Evolutionary conservation across 2,113 vertebrate species (phyloP), one percentile per base, ranked within the genome.

Genomic region (Todiramphus chloris): DNA sequence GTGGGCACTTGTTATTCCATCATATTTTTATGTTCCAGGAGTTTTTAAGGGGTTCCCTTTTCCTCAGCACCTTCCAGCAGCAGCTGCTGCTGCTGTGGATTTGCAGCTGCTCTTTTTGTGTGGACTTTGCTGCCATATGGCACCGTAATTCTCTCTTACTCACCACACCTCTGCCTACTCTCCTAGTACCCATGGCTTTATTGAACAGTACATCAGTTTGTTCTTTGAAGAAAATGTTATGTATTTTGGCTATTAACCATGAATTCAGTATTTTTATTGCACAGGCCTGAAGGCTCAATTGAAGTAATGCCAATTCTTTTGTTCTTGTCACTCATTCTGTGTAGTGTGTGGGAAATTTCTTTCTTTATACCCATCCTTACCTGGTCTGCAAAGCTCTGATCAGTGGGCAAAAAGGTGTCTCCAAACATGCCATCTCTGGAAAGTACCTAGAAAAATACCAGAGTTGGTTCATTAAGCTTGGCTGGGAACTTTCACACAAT

Each of bases 41-140:
- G 3, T 76, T 83, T 91, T 92, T 64, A 23, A 69, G 44, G 44
- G 16, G 5, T 69, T 62, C 13, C 28, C 24, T 53, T 7, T 39
- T 39, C 25, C 51, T 81, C 30, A 55, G 51, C 37, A 9, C 37
- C 37, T 95, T 79, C 51, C 53, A 89, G 59, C 55, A 58, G 58
- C 58, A 64, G 63, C 69, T 89, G 44, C 73, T 90, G 78, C 84
- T 82, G 72, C 8, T 80, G 67, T 83, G 72, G 51, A 74, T 90
- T 88, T 94, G 72, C 88, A 83, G 72, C 76, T 94, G 90, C 73
- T 78, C 35, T 87, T 76, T 94, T 64, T 75, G 16, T 43, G 43
- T 74, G 73, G 51, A 83, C 55, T 95, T 25, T 70, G 41, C 79
- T 92, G 95, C 89, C 93, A 78, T 84, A 94, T 75, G 87, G 95